A percentile compares a stretch with the other conserved stretches of the same genome.
phyloP scores from a whole-genome alignment of 2,797 vertebrate genomes.

The Lepilemur septentrionalis region DNA sequence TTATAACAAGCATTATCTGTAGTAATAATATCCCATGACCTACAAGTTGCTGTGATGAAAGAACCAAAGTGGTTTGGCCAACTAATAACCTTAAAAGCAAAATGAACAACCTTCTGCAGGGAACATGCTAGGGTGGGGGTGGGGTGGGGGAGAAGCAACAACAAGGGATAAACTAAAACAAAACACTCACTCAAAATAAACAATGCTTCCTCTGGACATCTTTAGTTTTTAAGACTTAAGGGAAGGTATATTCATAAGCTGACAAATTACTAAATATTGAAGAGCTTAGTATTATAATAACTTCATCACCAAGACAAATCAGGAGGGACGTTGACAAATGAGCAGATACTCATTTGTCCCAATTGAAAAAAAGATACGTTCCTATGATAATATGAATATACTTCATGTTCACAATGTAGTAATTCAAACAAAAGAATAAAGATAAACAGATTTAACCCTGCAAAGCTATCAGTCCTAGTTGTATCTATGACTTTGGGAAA shows the following conservation, averaged over 20 bases:
- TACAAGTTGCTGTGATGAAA: constrained; percentile 1
- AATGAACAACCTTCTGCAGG: not conserved
- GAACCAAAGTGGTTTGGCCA: not conserved
- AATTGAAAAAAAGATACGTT: not conserved
- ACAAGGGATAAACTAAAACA: not conserved
- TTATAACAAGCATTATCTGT: not conserved
- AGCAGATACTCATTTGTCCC: not conserved
- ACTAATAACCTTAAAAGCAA: not conserved
- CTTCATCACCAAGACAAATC: not conserved
- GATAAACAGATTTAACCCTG: not conserved
- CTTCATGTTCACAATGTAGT: not conserved
- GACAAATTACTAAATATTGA: not conserved
- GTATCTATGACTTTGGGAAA: not conserved
- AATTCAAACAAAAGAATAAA: not conserved
- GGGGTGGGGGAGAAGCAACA: not conserved
- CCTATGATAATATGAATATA: not conserved
- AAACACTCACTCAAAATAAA: not conserved
- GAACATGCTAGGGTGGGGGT: not conserved
- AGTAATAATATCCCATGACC: constrained; percentile 14
- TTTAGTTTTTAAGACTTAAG: not conserved
- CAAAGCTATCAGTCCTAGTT: not conserved
- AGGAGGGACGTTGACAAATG: not conserved
- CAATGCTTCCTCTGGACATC: not conserved
- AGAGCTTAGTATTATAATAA: not conserved
- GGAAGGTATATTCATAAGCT: not conserved